Evolutionary conservation across 2,113 vertebrate species (phyloP).

Genomic region (Megaceryle torquata): DNA sequence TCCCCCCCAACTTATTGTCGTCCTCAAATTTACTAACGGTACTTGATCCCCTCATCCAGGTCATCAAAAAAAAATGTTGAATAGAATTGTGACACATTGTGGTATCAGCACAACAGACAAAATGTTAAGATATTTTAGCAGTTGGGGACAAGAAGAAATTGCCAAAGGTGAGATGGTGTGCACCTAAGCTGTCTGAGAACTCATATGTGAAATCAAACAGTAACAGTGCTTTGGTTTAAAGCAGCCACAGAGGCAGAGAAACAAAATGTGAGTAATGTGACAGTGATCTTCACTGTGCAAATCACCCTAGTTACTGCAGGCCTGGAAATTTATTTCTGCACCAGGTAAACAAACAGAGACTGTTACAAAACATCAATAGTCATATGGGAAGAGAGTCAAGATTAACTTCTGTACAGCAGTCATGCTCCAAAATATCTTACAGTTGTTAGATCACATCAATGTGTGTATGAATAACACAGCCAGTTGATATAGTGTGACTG

Average conservation of each 20-base stretch:
- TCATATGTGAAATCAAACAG: neutral
- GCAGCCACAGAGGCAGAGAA: neutral
- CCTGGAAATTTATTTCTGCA: neutral
- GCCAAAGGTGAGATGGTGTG: neutral
- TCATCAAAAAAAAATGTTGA: too few relatives aligned
- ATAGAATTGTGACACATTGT: neutral
- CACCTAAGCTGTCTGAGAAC: neutral
- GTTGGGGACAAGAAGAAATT: neutral
- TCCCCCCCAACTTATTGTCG: too few relatives aligned
- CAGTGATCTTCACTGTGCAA: neutral
- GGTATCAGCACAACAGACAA: neutral
- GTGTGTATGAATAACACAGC: neutral
- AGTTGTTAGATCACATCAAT: slow-evolving; percentile 7
- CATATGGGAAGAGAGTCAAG: neutral
- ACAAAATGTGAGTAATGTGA: neutral
- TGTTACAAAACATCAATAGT: neutral
- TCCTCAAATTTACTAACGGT: too few relatives aligned
- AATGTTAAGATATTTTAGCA: neutral
- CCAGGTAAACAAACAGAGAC: neutral
- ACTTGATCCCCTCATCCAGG: too few relatives aligned
- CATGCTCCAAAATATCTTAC: neutral
- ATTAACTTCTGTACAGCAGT: neutral
- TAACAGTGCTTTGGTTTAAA: neutral
- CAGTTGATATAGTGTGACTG: slow-evolving; percentile 44
- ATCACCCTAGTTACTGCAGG: neutral